Evolutionary conservation across 1,140 invertebrate species (phyloP).

Genomic region (Lithobius niger): DNA sequence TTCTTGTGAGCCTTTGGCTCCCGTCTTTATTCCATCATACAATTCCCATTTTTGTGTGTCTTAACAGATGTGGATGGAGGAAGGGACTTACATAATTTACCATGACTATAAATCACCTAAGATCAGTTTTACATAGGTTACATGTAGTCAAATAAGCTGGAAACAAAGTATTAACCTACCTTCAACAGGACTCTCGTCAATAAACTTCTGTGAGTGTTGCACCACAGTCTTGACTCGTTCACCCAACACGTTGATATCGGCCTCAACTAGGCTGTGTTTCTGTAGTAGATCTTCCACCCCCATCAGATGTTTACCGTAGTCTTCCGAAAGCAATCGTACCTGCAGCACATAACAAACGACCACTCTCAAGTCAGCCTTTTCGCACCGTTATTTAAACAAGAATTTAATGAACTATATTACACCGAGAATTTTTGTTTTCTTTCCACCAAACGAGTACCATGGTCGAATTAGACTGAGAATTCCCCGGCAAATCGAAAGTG

Average conservation of each 20-base stretch:
- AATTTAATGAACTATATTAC: neutral
- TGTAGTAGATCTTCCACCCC: slow-evolving; percentile 96
- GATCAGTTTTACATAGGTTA: no score
- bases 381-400: no score
- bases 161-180: no score
- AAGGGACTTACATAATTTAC: no score
- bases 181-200: slow-evolving; percentile 67
- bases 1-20: no score
- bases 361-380: neutral
- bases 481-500: no score
- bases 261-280: slow-evolving; percentile 94
- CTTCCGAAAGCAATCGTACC: slow-evolving; percentile 81
- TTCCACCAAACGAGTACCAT: no score
- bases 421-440: neutral
- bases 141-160: no score
- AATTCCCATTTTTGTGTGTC: no score
- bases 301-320: slow-evolving; percentile 98
- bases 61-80: no score
- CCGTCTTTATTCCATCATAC: no score
- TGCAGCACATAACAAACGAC: slow-evolving; percentile 17
- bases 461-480: no score
- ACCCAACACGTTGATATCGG: slow-evolving; percentile 94
- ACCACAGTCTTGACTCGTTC: slow-evolving; percentile 94
- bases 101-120: slow-evolving; percentile 13
- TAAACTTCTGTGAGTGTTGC: slow-evolving; percentile 81